Evolutionary conservation across 2,113 vertebrate genomes (phyloP).

Genomic region (Panurus biarmicus): DNA sequence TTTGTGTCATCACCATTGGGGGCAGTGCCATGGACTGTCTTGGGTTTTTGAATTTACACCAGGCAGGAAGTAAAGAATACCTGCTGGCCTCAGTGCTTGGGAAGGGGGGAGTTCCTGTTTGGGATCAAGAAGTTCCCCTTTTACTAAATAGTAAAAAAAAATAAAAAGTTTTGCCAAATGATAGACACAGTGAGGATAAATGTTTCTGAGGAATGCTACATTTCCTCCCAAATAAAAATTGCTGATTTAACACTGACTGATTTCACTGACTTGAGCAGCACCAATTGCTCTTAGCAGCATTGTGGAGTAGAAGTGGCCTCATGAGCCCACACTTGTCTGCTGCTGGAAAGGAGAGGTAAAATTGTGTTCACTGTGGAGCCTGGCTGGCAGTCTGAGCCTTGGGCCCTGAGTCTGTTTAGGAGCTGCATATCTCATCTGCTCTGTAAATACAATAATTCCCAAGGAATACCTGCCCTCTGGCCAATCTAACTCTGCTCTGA

Average conservation of each 20-base stretch:
- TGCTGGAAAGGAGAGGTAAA: not conserved
- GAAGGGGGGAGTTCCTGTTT: not conserved
- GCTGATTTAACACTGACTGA: not conserved
- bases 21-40: not conserved
- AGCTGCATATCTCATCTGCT: not conserved
- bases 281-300: not conserved
- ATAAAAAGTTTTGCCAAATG: not conserved
- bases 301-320: not conserved
- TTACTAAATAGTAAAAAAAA: not conserved
- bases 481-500: not conserved
- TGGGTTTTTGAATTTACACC: not conserved
- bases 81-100: not conserved
- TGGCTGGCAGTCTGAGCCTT: not conserved
- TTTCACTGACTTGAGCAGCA: not conserved
- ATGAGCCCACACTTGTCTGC: not conserved
- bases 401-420: not conserved
- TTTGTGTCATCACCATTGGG: not conserved
- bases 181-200: not conserved
- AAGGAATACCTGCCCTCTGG: not conserved
- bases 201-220: not conserved
- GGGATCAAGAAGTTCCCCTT: not conserved
- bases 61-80: not conserved
- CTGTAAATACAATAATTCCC: not conserved
- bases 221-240: not conserved
- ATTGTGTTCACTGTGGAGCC: not conserved